Evolutionary conservation across 2,888 invertebrate genomes (phyloP).

Genomic region (Drosophila greeni): DNA sequence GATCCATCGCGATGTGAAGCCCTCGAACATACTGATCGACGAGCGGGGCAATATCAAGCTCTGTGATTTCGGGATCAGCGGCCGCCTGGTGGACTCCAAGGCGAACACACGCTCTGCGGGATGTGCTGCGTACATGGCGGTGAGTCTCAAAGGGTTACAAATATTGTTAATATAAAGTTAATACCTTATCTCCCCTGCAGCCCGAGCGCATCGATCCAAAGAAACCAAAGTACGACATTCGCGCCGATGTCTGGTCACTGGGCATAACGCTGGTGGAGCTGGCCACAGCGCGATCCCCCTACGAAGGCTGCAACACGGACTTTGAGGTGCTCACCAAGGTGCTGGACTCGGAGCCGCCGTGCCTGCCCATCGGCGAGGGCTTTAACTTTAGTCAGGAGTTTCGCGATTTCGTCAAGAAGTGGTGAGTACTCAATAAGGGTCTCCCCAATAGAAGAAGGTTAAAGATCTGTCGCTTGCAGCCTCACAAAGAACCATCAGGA

Average conservation of each 20-base stretch:
- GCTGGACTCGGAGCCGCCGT: constrained; percentile 92
- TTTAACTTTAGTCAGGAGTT: constrained; percentile 88
- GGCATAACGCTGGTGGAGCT: constrained; percentile 97
- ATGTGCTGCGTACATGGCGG: constrained; percentile 99
- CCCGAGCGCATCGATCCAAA: constrained; percentile 98
- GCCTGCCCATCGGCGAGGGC: constrained; percentile 85
- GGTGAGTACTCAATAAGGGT: constrained; percentile 82
- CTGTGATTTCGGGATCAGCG: constrained; percentile 99
- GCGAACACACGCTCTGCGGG: constrained; percentile 98
- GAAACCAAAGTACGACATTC: constrained; percentile 97
- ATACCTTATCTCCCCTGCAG: constrained; percentile 80
- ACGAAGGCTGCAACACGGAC: constrained; percentile 96
- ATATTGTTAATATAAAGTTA: neutral
- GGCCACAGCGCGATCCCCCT: constrained; percentile 97
- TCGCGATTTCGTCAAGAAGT: constrained; percentile 92
- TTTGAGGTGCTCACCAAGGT: constrained; percentile 97
- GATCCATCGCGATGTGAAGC: constrained; percentile 98
- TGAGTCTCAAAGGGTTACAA: constrained; percentile 79
- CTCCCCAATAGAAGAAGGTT: neutral
- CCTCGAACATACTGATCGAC: constrained; percentile 98
- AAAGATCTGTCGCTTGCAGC: constrained; percentile 81
- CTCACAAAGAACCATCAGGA: constrained; percentile 95
- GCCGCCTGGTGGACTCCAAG: constrained; percentile 97
- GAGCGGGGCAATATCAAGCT: constrained; percentile 96
- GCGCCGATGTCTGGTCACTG: constrained; percentile 99